Evolutionary conservation across 2,888 invertebrate genomes (phyloP).

Genomic region (Mechanitis messenoides): DNA sequence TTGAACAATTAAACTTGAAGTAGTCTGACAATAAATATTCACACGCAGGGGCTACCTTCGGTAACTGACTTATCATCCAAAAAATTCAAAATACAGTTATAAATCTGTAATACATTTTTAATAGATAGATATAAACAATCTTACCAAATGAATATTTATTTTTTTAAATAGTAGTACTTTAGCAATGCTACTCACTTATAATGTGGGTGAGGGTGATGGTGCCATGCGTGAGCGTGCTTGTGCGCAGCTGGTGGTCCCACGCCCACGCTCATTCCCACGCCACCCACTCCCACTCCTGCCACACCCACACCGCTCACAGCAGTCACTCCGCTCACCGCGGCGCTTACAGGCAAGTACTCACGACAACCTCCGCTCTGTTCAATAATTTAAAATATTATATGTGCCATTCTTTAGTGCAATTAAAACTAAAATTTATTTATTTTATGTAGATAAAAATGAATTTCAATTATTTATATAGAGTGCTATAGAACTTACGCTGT

Average conservation of each 20-base stretch:
- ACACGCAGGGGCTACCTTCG: too few relatives aligned
- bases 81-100: too few relatives aligned
- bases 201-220: conserved; percentile 66
- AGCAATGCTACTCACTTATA: conserved; percentile 52
- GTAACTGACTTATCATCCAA: too few relatives aligned
- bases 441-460: background rate
- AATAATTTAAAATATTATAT: conserved; percentile 3
- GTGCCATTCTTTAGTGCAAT: background rate
- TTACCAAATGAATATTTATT: background rate
- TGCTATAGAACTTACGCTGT: conserved; percentile 55
- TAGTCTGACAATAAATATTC: too few relatives aligned
- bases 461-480: background rate
- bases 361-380: conserved; percentile 65
- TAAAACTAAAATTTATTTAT: background rate
- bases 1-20: too few relatives aligned
- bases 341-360: conserved; percentile 52
- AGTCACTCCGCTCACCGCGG: conserved; percentile 51
- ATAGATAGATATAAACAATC: too few relatives aligned
- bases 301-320: conserved; percentile 51
- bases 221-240: conserved; percentile 60
- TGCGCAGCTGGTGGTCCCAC: conserved; percentile 65
- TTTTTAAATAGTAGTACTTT: background rate
- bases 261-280: conserved; percentile 44
- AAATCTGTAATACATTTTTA: too few relatives aligned
- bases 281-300: conserved; percentile 75